Evolutionary conservation across 2,797 vertebrate genomes (phyloP), one percentile per base, ranked within the genome.

Genomic region (Rhyacichthys aspro): DNA sequence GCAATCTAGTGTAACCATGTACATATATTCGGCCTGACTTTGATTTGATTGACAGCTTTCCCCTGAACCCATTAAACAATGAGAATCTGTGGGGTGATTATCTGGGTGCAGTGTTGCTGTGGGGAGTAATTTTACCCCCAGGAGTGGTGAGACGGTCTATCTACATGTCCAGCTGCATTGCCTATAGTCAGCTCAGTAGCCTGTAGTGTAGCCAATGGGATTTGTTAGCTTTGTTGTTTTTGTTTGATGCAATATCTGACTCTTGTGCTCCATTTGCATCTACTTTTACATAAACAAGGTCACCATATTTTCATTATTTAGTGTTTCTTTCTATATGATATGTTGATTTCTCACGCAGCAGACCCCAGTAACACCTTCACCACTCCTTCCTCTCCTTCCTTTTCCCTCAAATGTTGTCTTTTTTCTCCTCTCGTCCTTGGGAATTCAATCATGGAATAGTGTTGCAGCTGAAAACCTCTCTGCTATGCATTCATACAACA

Each of bases 391-490:
- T 43, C 33, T 52, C 8, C 43, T 37, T 78, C 65, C 36, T 45
- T 57, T 58, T 53, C 49, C 32, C 23, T 28, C 34, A 43, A 38
- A 12, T 72, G 63, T 69, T 70, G 59, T 49, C 10, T 33, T 42
- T 32, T 66, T 68, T 58, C 8, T 19, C 38, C 54, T 60, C 55
- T 46, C 58, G 79, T 87, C 85, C 85, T 89, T 89, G 86, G 87
- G 72, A 91, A 88, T 86, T 86, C 81, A 88, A 81, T 89, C 82
- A 88, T 70, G 63, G 70, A 81, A 77, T 72, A 82, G 65, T 83
- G 66, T 68, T 75, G 64, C 76, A 63, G 68, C 77, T 69, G 73
- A 74, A 79, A 83, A 82, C 71, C 61, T 70, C 74, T 75, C 76
- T 78, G 82, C 76, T 56, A 80, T 79, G 74, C 77, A 85, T 86